Percentiles rank a stretch among this genome's conserved stretches.
phyloP scores from a whole-genome alignment of 2,113 vertebrate genomes.

The Junco hyemalis region DNA sequence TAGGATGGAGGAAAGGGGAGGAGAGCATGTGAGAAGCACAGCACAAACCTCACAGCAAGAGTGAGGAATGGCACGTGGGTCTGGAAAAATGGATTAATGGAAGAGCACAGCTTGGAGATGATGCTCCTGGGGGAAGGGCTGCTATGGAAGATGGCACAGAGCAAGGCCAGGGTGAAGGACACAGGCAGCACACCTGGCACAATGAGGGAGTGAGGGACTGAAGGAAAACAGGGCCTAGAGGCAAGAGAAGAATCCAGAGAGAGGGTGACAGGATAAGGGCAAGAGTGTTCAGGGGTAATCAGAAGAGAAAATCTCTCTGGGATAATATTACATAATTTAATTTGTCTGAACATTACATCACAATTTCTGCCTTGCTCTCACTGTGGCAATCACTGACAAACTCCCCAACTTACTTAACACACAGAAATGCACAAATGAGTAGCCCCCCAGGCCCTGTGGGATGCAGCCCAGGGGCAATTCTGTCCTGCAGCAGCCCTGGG shows the following conservation, averaged over 20 bases:
- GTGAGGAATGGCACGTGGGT: rapidly evolving
- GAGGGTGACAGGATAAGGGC: neutral
- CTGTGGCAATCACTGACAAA: neutral
- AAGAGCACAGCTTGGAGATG: neutral
- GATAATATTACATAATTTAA: neutral
- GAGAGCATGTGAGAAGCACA: neutral
- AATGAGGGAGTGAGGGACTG: neutral
- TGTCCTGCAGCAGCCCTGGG: neutral
- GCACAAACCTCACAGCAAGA: neutral
- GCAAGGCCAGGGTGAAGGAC: neutral
- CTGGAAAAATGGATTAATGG: neutral
- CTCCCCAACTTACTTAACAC: neutral
- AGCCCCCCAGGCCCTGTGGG: neutral
- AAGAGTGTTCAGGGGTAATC: neutral
- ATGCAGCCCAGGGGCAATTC: neutral
- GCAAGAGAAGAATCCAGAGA: neutral
- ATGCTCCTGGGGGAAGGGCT: neutral
- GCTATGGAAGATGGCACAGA: neutral
- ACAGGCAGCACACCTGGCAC: neutral
- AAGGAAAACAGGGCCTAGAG: neutral
- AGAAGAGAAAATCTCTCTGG: neutral
- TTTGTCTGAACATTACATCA: neutral
- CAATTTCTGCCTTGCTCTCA: neutral
- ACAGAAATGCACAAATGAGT: neutral
- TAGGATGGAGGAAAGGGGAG: neutral